Evolutionary conservation across 35 echinoderm and acorn worm genomes (phyloP), one percentile per base, ranked within the genome.

Genomic region (Amphiura filiformis): DNA sequence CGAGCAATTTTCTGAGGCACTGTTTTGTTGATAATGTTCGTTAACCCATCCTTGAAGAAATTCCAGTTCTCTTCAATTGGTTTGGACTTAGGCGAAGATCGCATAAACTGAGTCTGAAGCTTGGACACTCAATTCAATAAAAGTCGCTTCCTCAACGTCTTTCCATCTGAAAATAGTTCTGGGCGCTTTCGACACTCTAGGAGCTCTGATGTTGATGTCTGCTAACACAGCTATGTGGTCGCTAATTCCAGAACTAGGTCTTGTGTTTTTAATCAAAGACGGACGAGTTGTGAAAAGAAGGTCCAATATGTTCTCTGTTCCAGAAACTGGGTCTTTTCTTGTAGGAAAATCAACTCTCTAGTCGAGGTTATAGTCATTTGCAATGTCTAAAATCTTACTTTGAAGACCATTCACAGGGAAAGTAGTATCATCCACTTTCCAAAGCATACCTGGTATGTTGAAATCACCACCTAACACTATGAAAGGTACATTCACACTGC

Each of bases 401-500:
- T 89, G 88, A 65, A 89, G 61, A 37, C 38, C 57, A 32, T 64
- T 31, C 32, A 32, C 33, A 13, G 79, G 35, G 1, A 32, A 38
- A 15, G 88, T 82, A 37, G 65, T 9, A 31, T 36, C 75, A 52
- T 0, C 83, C 79, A 0, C 35, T 81, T 12, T 37, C 64, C 88
- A 77, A 89, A 0, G 37, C 22, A 88, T 36, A 37, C 80, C 88
- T 22, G 88, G 88, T 14, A 89, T 41, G 81, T 89, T 82, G 31
- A 89, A 89, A 39, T 89, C 88, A 13, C 88, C 88, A 4, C 5
- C 88, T 35, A 82, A 77, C n/a, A 89, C 81, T 4, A 83, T 65
- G 41, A 82, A 82, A 32, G 88, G 88, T 15, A 36, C 65, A 1
- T 56, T 82, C 1, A 82, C 34, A 37, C 0, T 76, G 34, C 14